phyloP scores from a whole-genome alignment of 1,140 invertebrate species.

The Araneus ventricosus region DNA sequence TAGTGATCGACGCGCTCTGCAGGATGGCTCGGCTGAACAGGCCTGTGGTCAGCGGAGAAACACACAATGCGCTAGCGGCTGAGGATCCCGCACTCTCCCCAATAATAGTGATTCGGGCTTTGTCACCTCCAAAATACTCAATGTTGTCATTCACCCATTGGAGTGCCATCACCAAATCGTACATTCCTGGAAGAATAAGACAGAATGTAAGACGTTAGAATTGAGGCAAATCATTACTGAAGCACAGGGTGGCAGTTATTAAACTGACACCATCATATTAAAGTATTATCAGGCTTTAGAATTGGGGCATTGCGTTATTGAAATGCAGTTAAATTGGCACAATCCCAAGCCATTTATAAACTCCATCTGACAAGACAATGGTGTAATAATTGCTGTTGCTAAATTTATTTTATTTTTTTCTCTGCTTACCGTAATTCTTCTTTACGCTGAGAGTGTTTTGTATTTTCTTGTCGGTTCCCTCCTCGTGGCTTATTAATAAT shows the following conservation, averaged over 20 bases:
- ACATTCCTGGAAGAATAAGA: slow-evolving; percentile 73
- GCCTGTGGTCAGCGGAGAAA: no score
- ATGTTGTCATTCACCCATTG: slow-evolving; percentile 76
- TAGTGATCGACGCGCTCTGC: slow-evolving; percentile 60
- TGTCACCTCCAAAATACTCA: slow-evolving; percentile 77
- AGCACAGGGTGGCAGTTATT: slow-evolving; percentile 29
- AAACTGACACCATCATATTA: background rate
- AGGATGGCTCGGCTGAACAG: slow-evolving; percentile 80
- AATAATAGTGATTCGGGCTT: slow-evolving; percentile 81
- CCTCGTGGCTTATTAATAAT: no score
- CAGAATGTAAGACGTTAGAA: background rate
- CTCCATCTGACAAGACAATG: no score
- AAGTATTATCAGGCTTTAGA: background rate
- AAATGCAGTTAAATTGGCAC: no score
- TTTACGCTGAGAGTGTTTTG: no score
- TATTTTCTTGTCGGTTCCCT: no score
- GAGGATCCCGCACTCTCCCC: no score
- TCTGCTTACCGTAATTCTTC: no score
- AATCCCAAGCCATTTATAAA: no score
- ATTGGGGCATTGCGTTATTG: no score
- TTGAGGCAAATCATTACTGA: slow-evolving; percentile 27
- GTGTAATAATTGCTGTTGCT: no score
- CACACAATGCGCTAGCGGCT: slow-evolving; percentile 78
- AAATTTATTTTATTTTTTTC: no score
- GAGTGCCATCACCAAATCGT: slow-evolving; percentile 76